Evolutionary conservation across 2,888 invertebrate species (phyloP), one percentile per base, ranked within the genome.

Genomic region (Oligia strigilis): DNA sequence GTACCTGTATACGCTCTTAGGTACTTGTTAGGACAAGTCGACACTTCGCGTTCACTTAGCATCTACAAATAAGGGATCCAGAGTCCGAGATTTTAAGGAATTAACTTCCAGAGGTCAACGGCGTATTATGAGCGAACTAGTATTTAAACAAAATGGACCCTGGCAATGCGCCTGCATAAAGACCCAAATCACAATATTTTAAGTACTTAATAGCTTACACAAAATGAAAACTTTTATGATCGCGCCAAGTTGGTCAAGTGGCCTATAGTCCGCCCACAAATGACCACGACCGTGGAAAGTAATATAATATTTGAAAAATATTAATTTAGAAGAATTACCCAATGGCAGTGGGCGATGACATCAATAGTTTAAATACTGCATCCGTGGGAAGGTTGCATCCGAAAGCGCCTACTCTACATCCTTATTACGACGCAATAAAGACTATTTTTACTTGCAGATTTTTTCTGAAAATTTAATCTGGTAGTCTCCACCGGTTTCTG

Each of bases 291-390:
- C n/a, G 49, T 82, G 73, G 87, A 88, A 85, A 89, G 86, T 85
- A 77, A 78, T 80, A 77, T 85, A 85, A 81, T 71, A 82, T 79
- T 77, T 36, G 49, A 40, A 73, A 69, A 64, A 60, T 65, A 80
- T 64, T 73, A 71, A 72, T 73, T 80, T 75, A 75, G 72, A 71
- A 73, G 17, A 71, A 84, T 87, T 87, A 64, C 72, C 29, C 64
- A 87, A 84, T 49, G 23, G 5, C 29, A 40, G 88, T 89, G 88
- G 90, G 88, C 81, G 90, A 62, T 80, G 72, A 70, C 72, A 77
- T 72, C 36, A 58, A 79, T 72, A 74, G 29, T 58, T 64, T 64
- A 40, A 40, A 82, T 67, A 40, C 73, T 66, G 75, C 72, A 82
- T 84, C 65, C n/a, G 65, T 67, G 72, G 70, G 78, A 83, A 82